Evolutionary conservation across 2,797 vertebrate genomes (phyloP).

Genomic region (Pyrrhura leucotis): DNA sequence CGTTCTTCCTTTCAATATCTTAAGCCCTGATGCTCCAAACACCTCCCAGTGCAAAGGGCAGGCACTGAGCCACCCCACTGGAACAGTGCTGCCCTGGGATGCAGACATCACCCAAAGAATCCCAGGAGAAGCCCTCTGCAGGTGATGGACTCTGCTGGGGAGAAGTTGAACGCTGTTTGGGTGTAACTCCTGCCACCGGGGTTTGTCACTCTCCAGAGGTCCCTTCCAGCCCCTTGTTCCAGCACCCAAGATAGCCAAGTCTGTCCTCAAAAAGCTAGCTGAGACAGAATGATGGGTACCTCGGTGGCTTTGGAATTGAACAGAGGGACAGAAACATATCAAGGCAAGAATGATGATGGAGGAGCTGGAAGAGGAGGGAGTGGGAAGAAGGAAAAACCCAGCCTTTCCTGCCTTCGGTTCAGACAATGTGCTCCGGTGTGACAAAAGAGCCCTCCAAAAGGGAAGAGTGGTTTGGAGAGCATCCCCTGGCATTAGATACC

Average conservation of each 20-base stretch:
- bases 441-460: not conserved
- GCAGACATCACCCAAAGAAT: not conserved
- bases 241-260: not conserved
- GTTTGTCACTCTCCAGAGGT: rapidly evolving
- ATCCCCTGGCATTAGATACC: not conserved
- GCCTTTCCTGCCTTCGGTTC: not conserved
- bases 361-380: not conserved
- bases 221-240: not conserved
- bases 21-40: not conserved
- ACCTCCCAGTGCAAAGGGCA: rapidly evolving
- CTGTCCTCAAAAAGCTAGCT: not conserved
- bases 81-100: not conserved
- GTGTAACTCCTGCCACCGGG: not conserved
- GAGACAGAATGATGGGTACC: not conserved
- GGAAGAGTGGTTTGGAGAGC: not conserved
- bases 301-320: not conserved
- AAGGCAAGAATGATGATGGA: not conserved
- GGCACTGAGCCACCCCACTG: not conserved
- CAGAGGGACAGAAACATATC: not conserved
- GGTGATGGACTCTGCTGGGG: not conserved
- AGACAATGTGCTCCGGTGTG: not conserved
- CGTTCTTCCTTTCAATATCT: not conserved
- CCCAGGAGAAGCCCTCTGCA: not conserved
- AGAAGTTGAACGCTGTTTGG: not conserved
- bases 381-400: not conserved